Evolutionary conservation across 2,888 invertebrate genomes (phyloP), one percentile per base, ranked within the genome.

Genomic region (Parnassius glacialis): DNA sequence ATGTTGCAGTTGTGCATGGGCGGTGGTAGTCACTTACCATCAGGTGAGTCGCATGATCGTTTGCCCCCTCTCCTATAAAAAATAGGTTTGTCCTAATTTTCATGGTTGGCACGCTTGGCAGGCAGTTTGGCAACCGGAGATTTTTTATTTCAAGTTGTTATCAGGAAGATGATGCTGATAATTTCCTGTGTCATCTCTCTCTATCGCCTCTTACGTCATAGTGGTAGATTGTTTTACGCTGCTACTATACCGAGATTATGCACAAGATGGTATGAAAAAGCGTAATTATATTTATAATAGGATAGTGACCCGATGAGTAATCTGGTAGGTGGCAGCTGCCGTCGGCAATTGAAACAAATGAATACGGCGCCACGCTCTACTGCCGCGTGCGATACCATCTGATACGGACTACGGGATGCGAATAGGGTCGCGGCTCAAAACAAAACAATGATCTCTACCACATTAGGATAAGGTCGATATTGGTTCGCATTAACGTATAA

Each of bases 261-360:
- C 5, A 34, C 7, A 34, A 34, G 34, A 34, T 34, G 34, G 34
- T 34, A 34, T 34, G 34, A 34, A 34, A 7, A 34, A 3, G 5
- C 34, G 34, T 34, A 34, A 34, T 34, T 34, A 34, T 34, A 34
- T 34, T 34, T 54, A 56, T 60, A 54, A 13, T 16, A 25, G 10
- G 43, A 55, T 55, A 34, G 47, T 47, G 34, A 34, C 56, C 50
- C 52, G 69, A 67, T 72, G 72, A 74, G 71, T 73, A 71, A 72
- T 65, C 68, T 69, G 69, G 68, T 74, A 73, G 72, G 70, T 67
- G 71, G 78, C 85, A 85, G 85, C 82, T 84, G 86, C 72, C 69
- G 70, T 16, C 52, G 56, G 74, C 85, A 87, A 88, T 88, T 88
- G 87, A 83, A 72, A 79, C 80, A 81, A 87, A 86, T 84, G 83